Base-by-base conservation (phyloP, 2,797 vertebrate genomes). In the Octomys mimax region DNA sequence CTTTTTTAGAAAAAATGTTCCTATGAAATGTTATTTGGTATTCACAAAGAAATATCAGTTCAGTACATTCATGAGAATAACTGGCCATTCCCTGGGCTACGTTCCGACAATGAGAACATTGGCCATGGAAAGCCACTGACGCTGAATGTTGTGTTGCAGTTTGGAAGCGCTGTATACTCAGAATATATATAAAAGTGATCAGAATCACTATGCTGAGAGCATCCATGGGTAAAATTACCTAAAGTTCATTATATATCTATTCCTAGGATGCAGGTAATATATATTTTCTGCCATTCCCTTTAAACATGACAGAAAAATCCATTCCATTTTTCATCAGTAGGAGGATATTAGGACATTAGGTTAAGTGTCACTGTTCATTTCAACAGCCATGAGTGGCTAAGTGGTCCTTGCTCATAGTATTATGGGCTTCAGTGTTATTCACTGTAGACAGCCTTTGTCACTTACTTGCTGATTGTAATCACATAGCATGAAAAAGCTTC, bases 321-420 rank as follows among this genome's bases (percentile, higher is more conserved):
- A 6, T 57, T 59, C 18, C 33, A 57, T 33, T 59, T 93, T 77
- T 93, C 42, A 87, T n/a, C 13, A 89, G 66, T 36, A 59, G 31
- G 59, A 81, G 24, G 16, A 28, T 61, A 36, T 52, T 28, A 82
- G 3, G 52, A 92, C 46, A 89, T 89, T 46, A 77, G 36, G 61
- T 86, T 80, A 39, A 81, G 42, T 57, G 80, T 64, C 28, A 82
- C 75, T 80, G 59, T 26, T 85, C 28, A 75, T 89, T 91, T 87
- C 89, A 83, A 26, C 16, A 89, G 39, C 13, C 21, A 57, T 59
- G 18, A 78, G n/a, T 70, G 70, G 54, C 62, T 57, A 70, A 70
- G 9, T 24, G 61, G 36, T 49, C 36, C 61, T 54, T 75, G 21
- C 16, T 82, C 26, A 28, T 21, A 7, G 36, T 3, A 59, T 59